Base-by-base conservation (phyloP, 2,797 vertebrate genomes). In the Nannoperca obscura region DNA sequence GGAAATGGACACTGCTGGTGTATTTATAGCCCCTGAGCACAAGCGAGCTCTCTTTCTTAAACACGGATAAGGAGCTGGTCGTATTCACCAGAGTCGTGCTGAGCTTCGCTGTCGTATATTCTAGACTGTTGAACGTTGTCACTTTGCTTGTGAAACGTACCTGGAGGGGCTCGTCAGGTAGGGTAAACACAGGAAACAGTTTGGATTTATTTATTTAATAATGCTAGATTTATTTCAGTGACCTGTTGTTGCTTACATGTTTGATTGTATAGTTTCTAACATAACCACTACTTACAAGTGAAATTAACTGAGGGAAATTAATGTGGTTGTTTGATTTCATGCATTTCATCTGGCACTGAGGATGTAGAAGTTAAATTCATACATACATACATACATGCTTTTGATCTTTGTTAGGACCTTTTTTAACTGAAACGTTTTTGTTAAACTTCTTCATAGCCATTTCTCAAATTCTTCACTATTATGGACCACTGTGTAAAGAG, bases 21-120 rank as follows among this genome's bases (percentile, higher is more conserved):
- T 96, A 96, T 96, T 95, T 95, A 94, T 96, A 96, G 94, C 88
- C 64, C 52, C 74, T 22, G 85, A 88, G 91, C 84, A 87, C 83
- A 86, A 88, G 84, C 71, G 2, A 81, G 74, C 82, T 86, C 84
- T 89, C 79, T 90, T 91, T 94, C 86, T 92, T 89, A 92, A 94
- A 89, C 86, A 55, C 74, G 57, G 78, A 72, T 71, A 69, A 85
- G 88, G 75, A 86, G 86, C 87, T 81, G 80, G 61, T 86, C 72
- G 13, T 55, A 72, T 76, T 83, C 57, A 47, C 71, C 71, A 57
- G 61, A 83, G 77, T 66, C 24, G 55, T 24, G 69, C 80, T 70
- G 84, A 74, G 81, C 59, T 77, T 62, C 1, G 64, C 83, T 34
- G 74, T 82, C 70, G 67, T 63, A 53, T 52, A 10, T 89, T 93